phyloP scores from a whole-genome alignment of 1,140 invertebrate species.

The Sinella curviseta region DNA sequence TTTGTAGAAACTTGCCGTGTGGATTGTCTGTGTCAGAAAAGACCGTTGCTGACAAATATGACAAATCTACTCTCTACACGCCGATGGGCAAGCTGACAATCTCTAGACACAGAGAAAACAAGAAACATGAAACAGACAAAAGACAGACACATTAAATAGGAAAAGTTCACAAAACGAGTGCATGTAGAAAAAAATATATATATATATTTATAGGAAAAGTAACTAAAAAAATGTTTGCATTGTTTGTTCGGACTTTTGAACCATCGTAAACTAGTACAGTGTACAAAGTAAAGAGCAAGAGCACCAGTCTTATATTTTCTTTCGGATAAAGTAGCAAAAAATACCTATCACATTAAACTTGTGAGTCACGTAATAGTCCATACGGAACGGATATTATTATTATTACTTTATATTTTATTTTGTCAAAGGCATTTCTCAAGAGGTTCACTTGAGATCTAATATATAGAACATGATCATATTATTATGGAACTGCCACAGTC shows the following conservation, averaged over 20 bases:
- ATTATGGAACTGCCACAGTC: no score
- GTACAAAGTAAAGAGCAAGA: no score
- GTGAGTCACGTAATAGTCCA: not conserved
- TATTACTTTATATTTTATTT: no score
- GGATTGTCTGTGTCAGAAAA: slow-evolving; percentile 11
- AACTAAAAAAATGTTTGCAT: no score
- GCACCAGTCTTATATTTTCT: not conserved
- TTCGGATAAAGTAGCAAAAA: not conserved
- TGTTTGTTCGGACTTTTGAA: no score
- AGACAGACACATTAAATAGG: no score
- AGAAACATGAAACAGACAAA: not conserved
- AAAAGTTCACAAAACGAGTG: not conserved
- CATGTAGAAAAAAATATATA: no score
- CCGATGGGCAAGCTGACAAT: slow-evolving; percentile 21
- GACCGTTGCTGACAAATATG: slow-evolving; percentile 23
- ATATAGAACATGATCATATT: no score
- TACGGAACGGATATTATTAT: no score
- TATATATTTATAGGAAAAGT: no score
- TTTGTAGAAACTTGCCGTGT: slow-evolving; percentile 7
- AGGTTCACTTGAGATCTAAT: not conserved
- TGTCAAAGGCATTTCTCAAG: no score
- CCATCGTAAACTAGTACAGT: no score
- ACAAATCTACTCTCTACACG: slow-evolving; percentile 25
- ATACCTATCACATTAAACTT: not conserved
- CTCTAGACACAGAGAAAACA: slow-evolving; percentile 1